Conservation (phyloP, 2,113 vertebrate genomes). For the Thomomys bottae region DNA sequence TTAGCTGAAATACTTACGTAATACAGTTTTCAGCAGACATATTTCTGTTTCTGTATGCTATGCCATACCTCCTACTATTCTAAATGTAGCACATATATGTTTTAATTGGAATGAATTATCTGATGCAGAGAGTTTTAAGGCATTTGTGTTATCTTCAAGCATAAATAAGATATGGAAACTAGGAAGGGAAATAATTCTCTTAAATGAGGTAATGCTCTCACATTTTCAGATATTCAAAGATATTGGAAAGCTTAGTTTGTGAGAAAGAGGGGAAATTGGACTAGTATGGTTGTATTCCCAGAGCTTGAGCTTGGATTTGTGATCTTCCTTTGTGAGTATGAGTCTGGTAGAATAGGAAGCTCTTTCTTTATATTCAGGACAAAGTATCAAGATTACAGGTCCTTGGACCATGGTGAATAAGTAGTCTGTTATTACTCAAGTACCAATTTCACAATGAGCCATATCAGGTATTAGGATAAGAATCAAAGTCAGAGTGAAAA, state of each 20-base stretch:
- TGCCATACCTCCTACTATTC: conserved; percentile 55
- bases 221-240: conserved; percentile 15
- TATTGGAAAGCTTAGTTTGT: neutral
- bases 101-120: conserved; percentile 68
- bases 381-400: neutral
- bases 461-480: neutral
- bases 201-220: neutral
- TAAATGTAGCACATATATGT: conserved; percentile 57
- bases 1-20: conserved; percentile 49
- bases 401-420: neutral
- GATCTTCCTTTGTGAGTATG: neutral
- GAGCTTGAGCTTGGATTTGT: neutral
- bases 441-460: neutral
- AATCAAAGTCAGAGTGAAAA: neutral
- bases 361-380: neutral
- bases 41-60: conserved; percentile 54
- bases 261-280: neutral
- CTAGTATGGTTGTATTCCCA: neutral
- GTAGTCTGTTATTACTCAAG: neutral
- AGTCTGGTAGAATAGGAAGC: neutral
- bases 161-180: conserved; percentile 33
- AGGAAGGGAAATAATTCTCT: conserved; percentile 41
- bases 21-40: conserved; percentile 40
- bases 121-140: conserved; percentile 61
- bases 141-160: conserved; percentile 45